phyloP scores from a whole-genome alignment of 1,140 invertebrate genomes.

The Drosophila pseudoananassae region DNA sequence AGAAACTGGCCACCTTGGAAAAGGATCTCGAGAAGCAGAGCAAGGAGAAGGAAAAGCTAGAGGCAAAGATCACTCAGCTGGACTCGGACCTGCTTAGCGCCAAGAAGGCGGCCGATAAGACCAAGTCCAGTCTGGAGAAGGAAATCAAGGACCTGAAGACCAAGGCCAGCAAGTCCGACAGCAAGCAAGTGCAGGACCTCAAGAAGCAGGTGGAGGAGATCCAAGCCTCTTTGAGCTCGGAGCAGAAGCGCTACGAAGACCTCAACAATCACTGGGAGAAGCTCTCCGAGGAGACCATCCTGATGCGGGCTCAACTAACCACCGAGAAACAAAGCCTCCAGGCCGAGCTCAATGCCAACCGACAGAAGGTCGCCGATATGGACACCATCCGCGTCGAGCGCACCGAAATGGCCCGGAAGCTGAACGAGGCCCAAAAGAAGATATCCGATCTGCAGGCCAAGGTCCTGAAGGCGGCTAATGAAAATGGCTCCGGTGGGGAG shows the following conservation, averaged over 20 bases:
- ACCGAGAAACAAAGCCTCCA: constrained; percentile 90
- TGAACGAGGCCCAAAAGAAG: constrained; percentile 88
- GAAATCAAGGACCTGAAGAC: constrained; percentile 85
- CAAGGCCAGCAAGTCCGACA: constrained; percentile 83
- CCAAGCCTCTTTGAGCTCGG: constrained; percentile 87
- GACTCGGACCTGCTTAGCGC: constrained; percentile 85
- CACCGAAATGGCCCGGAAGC: constrained; percentile 86
- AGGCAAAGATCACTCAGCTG: constrained; percentile 66
- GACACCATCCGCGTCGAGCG: constrained; percentile 74
- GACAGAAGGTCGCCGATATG: constrained; percentile 67
- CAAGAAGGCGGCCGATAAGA: constrained; percentile 85
- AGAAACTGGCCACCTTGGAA: constrained; percentile 88
- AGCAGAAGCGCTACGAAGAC: constrained; percentile 91
- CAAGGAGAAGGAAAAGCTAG: constrained; percentile 77
- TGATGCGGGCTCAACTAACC: constrained; percentile 90
- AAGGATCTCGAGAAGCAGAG: constrained; percentile 88
- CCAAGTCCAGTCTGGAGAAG: constrained; percentile 84
- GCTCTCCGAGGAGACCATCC: constrained; percentile 92
- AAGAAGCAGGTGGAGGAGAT: constrained; percentile 86
- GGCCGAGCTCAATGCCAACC: constrained; percentile 70
- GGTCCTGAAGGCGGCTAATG: constrained; percentile 61
- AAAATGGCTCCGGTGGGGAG: constrained; percentile 85
- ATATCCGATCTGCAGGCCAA: constrained; percentile 84
- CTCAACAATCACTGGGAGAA: constrained; percentile 92
- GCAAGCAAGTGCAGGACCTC: constrained; percentile 87